Conservation (phyloP, 2,113 vertebrate species). For the Balaeniceps rex region DNA sequence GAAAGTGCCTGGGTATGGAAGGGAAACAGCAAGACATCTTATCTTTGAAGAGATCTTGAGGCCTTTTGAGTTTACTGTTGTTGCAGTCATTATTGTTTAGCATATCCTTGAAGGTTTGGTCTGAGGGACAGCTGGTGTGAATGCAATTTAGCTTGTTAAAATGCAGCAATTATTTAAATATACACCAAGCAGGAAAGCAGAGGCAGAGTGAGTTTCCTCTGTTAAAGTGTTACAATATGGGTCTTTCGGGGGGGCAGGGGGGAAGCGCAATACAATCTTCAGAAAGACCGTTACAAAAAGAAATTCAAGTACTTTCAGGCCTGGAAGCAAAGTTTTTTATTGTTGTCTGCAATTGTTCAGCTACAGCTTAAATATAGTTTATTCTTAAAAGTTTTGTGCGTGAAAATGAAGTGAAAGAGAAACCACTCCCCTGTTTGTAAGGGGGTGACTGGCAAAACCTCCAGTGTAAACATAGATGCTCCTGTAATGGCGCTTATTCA, state of each 20-base stretch:
- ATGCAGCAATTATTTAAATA: constrained; percentile 63
- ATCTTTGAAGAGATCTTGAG: constrained; percentile 44
- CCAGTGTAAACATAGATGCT: background rate
- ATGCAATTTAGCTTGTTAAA: constrained; percentile 50
- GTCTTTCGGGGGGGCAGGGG: background rate
- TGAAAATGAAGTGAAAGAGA: background rate
- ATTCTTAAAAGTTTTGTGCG: background rate
- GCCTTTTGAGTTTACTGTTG: constrained; percentile 35
- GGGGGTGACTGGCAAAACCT: background rate
- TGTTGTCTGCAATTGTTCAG: background rate
- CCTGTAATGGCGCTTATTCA: background rate
- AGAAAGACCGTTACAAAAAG: background rate
- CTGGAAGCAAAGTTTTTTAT: background rate
- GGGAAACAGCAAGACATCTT: constrained; percentile 31
- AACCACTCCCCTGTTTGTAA: background rate
- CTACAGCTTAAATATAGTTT: background rate
- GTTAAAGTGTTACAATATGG: constrained; percentile 37
- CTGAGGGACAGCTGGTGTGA: constrained; percentile 40
- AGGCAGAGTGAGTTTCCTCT: constrained; percentile 24
- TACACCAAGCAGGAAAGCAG: constrained; percentile 15
- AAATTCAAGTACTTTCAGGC: background rate
- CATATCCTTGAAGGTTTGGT: constrained; percentile 54
- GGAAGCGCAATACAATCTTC: background rate
- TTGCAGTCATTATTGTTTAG: constrained; percentile 37
- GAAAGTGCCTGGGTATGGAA: constrained; percentile 17